Evolutionary conservation across 2,113 vertebrate species (phyloP).

Genomic region (Etheostoma spectabile): DNA sequence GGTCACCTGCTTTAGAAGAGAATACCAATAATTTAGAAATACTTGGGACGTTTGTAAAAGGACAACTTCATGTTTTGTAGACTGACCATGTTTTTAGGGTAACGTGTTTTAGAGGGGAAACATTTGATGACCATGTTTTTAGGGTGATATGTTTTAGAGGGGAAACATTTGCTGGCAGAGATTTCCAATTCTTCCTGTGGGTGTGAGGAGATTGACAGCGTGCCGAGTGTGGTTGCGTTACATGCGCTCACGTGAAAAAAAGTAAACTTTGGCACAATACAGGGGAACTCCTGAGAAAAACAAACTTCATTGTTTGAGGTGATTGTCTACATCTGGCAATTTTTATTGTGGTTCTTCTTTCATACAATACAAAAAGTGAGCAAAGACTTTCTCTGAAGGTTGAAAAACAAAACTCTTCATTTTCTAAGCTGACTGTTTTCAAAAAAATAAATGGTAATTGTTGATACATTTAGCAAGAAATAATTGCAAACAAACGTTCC

Average conservation of each 20-base stretch:
- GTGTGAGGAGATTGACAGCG: constrained; percentile 30
- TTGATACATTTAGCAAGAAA: not conserved
- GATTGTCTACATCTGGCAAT: constrained; percentile 13
- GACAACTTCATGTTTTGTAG: not conserved
- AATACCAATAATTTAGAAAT: not conserved
- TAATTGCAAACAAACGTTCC: not conserved
- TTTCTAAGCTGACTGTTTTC: not conserved
- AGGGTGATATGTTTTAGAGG: not conserved
- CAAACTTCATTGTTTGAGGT: constrained; percentile 19
- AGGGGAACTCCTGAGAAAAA: not conserved
- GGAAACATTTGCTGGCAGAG: constrained; percentile 2
- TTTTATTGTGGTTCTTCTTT: constrained; percentile 8
- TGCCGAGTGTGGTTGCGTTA: not conserved
- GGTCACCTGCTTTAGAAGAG: not conserved
- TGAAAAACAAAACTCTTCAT: not conserved
- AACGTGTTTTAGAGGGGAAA: not conserved
- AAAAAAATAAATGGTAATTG: not conserved
- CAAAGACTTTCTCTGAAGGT: not conserved
- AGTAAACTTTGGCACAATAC: constrained; percentile 1
- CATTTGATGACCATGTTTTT: constrained; percentile 17
- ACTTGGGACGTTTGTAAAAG: not conserved
- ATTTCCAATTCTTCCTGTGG: constrained; percentile 8
- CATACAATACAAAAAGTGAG: not conserved
- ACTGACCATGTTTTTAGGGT: not conserved
- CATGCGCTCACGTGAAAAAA: constrained; percentile 25